These are phyloP conservation scores for Periparus ater DNA, from an alignment of 2,797 vertebrate species.

Conservation along the genomic window DNA sequence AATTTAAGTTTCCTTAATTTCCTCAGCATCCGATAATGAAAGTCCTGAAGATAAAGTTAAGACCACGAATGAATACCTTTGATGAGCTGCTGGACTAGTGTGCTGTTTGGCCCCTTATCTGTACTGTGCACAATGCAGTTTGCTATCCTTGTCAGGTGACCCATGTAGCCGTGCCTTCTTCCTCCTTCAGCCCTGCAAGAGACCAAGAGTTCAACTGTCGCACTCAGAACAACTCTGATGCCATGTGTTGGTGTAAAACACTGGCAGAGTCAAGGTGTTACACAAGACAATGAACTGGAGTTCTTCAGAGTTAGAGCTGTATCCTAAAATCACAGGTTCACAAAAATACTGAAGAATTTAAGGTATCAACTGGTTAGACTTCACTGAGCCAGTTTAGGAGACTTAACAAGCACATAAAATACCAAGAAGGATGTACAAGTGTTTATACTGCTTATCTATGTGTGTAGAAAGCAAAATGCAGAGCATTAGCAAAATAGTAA, in stretches of 20 bases:
- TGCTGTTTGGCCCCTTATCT: slow-evolving; percentile 93
- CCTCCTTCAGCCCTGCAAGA: slow-evolving; percentile 89
- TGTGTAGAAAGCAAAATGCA: background rate
- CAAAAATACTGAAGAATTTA: background rate
- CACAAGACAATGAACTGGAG: background rate
- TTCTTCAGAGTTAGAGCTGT: background rate
- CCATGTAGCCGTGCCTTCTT: slow-evolving; percentile 94
- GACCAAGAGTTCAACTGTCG: background rate
- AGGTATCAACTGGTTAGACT: background rate
- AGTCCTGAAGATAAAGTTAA: background rate
- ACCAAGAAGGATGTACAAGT: background rate
- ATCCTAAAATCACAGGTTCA: background rate
- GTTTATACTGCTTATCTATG: background rate
- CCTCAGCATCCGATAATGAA: background rate
- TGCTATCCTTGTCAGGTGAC: slow-evolving; percentile 97
- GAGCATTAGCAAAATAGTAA: background rate
- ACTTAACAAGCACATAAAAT: background rate
- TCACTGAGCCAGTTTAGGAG: background rate
- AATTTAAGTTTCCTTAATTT: background rate
- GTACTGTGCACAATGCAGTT: slow-evolving; percentile 96
- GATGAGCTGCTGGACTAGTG: slow-evolving; percentile 88
- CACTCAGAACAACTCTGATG: background rate
- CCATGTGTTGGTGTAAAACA: rapidly evolving
- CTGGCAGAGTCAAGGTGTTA: background rate
- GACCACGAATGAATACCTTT: slow-evolving; percentile 78